Evolutionary conservation across 1,140 invertebrate genomes (phyloP).

Genomic region (Drosophila malerkotliana): DNA sequence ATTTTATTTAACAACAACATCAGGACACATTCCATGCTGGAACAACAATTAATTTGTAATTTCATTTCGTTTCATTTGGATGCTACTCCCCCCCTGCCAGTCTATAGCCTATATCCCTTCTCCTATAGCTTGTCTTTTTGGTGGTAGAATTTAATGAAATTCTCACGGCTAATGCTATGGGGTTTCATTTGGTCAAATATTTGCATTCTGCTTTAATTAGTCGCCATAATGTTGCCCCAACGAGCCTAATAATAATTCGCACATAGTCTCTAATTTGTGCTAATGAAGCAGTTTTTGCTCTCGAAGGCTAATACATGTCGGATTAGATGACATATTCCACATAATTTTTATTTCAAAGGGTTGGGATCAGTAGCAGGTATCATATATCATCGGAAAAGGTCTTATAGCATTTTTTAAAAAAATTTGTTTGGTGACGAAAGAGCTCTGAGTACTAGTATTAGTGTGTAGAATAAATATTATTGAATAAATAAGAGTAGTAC

Average conservation of each 20-base stretch:
- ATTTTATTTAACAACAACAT: conserved; percentile 57
- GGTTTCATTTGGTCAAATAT: conserved; percentile 63
- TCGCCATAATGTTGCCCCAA: conserved; percentile 39
- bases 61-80: conserved; percentile 35
- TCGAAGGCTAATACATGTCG: neutral
- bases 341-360: no score
- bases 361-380: neutral
- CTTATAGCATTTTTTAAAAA: no score
- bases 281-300: conserved; percentile 55
- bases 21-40: conserved; percentile 8
- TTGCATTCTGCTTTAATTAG: conserved; percentile 72
- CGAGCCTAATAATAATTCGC: conserved; percentile 8
- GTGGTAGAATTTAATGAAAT: conserved; percentile 32
- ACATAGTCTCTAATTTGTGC: conserved; percentile 40
- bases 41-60: conserved; percentile 42
- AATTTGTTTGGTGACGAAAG: no score
- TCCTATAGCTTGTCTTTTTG: neutral
- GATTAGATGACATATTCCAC: no score
- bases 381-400: neutral
- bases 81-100: neutral
- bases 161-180: conserved; percentile 7
- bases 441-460: no score
- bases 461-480: no score
- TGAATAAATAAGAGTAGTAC: no score
- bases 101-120: neutral